These are phyloP conservation scores for Gymnarchus niloticus DNA, from an alignment of 2,113 vertebrate genomes.

Conservation along the genomic window DNA sequence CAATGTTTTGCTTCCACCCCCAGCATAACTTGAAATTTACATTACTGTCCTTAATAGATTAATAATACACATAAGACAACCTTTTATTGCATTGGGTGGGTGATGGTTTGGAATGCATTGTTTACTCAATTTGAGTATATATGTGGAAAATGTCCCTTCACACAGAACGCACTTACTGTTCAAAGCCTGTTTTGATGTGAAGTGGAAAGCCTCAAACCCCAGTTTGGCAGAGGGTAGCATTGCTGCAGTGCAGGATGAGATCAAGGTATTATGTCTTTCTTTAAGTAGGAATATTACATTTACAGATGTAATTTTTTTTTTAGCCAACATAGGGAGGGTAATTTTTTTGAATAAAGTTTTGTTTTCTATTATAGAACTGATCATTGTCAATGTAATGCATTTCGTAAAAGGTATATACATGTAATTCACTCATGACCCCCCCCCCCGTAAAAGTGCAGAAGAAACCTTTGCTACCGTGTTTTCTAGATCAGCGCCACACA, in stretches of 20 bases:
- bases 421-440: conserved; percentile 46
- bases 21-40: conserved; percentile 29
- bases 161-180: too few species aligned
- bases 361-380: conserved; percentile 69
- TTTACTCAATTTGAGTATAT: conserved; percentile 17
- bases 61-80: too few species aligned
- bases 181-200: background rate
- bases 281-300: conserved; percentile 65
- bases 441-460: conserved; percentile 18
- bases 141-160: conserved; percentile 10
- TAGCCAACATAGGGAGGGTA: conserved; percentile 58
- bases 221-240: conserved; percentile 45
- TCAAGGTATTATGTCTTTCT: conserved; percentile 59
- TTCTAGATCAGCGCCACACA: conserved; percentile 36
- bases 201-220: background rate
- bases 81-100: conserved; percentile 25
- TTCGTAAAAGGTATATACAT: too few species aligned
- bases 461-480: background rate
- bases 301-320: conserved; percentile 63
- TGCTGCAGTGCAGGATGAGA: conserved; percentile 48
- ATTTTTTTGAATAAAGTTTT: conserved; percentile 68
- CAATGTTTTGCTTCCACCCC: conserved; percentile 14
- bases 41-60: background rate
- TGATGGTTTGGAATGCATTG: conserved; percentile 27
- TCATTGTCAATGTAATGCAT: conserved; percentile 59